These are phyloP conservation scores for Cataglyphis cursor DNA, from an alignment of 2,888 invertebrate genomes.

Conservation along the genomic window DNA sequence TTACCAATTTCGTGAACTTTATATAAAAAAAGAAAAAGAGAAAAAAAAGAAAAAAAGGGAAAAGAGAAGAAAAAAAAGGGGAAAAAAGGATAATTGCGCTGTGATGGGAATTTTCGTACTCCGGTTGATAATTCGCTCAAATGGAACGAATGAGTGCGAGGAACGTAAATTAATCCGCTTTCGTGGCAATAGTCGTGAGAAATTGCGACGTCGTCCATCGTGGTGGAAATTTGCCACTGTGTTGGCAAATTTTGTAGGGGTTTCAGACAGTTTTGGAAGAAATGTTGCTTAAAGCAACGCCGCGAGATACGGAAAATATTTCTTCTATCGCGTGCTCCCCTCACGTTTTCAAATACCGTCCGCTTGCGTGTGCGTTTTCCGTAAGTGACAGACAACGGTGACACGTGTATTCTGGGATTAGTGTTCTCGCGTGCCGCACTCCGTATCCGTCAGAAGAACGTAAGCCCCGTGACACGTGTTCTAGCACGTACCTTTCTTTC, in stretches of 20 bases:
- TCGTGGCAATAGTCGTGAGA: slow-evolving; percentile 42
- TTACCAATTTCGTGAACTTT: slow-evolving; percentile 7
- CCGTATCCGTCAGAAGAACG: slow-evolving; percentile 34
- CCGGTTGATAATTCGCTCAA: slow-evolving; percentile 45
- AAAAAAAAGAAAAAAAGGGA: too few species aligned
- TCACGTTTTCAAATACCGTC: slow-evolving; percentile 47
- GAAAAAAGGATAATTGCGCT: slow-evolving; percentile 23
- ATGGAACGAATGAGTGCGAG: slow-evolving; percentile 25
- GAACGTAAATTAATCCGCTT: slow-evolving; percentile 46
- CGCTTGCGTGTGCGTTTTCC: slow-evolving; percentile 47
- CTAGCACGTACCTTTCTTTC: slow-evolving; percentile 41
- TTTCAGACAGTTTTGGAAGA: slow-evolving; percentile 22
- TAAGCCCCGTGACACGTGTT: slow-evolving; percentile 32
- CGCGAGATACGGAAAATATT: slow-evolving; percentile 32
- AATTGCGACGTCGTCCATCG: slow-evolving; percentile 31
- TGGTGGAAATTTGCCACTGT: slow-evolving; percentile 2
- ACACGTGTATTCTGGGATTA: slow-evolving; percentile 51
- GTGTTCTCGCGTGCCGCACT: slow-evolving; percentile 44
- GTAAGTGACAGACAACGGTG: slow-evolving; percentile 52
- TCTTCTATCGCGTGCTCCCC: slow-evolving; percentile 28
- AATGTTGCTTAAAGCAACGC: slow-evolving; percentile 29
- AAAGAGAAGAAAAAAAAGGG: neutral
- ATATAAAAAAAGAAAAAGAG: neutral
- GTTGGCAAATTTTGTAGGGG: slow-evolving; percentile 25
- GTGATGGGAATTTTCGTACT: slow-evolving; percentile 41